Percentiles rank a stretch among this genome's conserved stretches.
phyloP scores from a whole-genome alignment of 2,888 invertebrate genomes.

The Aspidapion aeneum region DNA sequence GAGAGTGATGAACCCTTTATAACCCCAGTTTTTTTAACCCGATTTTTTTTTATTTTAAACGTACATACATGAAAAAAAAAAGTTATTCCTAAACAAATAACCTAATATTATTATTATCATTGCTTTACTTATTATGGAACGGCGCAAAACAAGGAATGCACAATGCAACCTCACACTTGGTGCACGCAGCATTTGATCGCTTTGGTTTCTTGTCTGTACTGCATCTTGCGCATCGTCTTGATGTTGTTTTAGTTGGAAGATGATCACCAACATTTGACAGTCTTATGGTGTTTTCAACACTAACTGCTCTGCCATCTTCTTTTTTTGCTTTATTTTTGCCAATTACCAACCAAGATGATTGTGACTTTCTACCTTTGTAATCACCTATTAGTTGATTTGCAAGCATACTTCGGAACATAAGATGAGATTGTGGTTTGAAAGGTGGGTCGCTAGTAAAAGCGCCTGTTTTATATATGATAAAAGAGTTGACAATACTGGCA shows the following conservation, averaged over 20 bases:
- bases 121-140: too few species aligned
- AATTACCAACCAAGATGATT: too few species aligned
- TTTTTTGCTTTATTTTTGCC: conserved; percentile 12
- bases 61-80: too few species aligned
- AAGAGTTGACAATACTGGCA: conserved; percentile 32
- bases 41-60: too few species aligned
- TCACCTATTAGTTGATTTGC: too few species aligned
- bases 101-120: too few species aligned
- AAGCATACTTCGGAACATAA: too few species aligned
- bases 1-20: too few species aligned
- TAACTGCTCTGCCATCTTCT: conserved; percentile 4
- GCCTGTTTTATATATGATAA: conserved; percentile 13
- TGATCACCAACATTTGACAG: conserved; percentile 10
- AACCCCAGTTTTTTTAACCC: too few species aligned
- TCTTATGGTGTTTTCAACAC: conserved; percentile 6
- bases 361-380: conserved; percentile 6
- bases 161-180: too few species aligned
- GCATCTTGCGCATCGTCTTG: conserved; percentile 9
- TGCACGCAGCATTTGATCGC: background rate
- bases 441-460: background rate
- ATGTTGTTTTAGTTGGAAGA: background rate
- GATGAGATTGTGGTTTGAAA: conserved; percentile 4
- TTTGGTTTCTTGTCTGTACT: conserved; percentile 4
- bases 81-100: too few species aligned
- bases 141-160: too few species aligned